Evolutionary conservation across 2,888 invertebrate genomes (phyloP), one percentile per base, ranked within the genome.

Genomic region (Caenorhabditis zanzibari): DNA sequence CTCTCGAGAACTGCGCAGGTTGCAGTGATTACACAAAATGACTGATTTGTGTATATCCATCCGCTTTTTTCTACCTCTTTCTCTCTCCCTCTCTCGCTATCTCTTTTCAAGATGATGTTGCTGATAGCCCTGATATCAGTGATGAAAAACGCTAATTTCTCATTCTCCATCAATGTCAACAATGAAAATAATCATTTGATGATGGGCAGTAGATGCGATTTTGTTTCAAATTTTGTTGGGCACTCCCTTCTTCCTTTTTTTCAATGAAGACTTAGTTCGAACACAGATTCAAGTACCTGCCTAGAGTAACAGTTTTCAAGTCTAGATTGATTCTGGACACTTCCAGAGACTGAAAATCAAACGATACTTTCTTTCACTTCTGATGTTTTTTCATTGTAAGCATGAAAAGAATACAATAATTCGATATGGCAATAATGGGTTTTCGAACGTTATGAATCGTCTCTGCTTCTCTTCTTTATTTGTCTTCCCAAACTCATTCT

Each of bases 21-120:
- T 68, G 66, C 47, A 66, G 22, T 68, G 68, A 68, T 68, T 68
- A 68, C 68, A 68, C 54, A 68, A 68, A 68, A 54, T 68, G 52
- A 68, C 68, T 54, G 68, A 68, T 68, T 38, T 68, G 52, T 54
- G 68, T 68, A 68, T 66, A 66, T 66, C 66, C 66, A 52, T 68
- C 68, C 54, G 47, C 49, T 41, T 68, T 52, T 52, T 52, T 38
- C 54, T 54, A 22, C 41, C 26, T 44, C 28, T 54, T n/a, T 19
- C 4, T 58, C 54, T 54, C 41, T 61, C 24, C 24, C 26, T 38
- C 56, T 16, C 4, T 58, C 54, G 14, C 52, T 54, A 26, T 54
- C 54, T 38, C 68, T 54, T 47, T 24, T 54, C 68, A 41, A 68
- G 68, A 68, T 38, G 68, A 54, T 68, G 54, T 49, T 54, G 68